phyloP scores from a whole-genome alignment of 2,113 vertebrate genomes.

The rabbit (Oryctolagus cuniculus) region DNA sequence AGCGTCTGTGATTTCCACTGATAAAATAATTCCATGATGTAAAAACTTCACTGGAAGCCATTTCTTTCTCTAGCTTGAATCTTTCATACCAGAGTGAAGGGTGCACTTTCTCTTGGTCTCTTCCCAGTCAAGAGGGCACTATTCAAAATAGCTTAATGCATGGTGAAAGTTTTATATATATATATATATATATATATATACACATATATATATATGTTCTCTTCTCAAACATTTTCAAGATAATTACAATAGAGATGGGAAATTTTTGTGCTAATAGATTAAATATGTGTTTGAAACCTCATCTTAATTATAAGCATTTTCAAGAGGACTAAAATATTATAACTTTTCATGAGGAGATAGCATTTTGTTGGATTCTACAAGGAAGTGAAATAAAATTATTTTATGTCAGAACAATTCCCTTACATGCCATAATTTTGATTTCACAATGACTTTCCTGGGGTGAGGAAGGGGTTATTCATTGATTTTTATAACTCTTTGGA shows the following conservation, averaged over 20 bases:
- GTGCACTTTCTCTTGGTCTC: background rate
- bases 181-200: too few species aligned
- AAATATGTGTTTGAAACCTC: conserved; percentile 77
- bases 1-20: conserved; percentile 42
- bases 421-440: conserved; percentile 29
- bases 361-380: conserved; percentile 72
- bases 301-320: conserved; percentile 80
- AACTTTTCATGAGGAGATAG: conserved; percentile 74
- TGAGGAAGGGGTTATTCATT: background rate
- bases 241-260: conserved; percentile 72
- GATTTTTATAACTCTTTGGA: conserved; percentile 49
- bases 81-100: background rate
- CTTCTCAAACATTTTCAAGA: conserved; percentile 60
- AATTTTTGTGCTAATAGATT: conserved; percentile 76
- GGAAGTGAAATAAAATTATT: conserved; percentile 73
- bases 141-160: conserved; percentile 56
- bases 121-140: conserved; percentile 9
- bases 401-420: conserved; percentile 37
- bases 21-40: conserved; percentile 36
- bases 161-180: conserved; percentile 16
- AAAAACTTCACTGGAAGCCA: conserved; percentile 7
- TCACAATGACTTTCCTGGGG: background rate
- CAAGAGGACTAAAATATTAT: conserved; percentile 66
- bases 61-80: conserved; percentile 1
- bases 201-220: background rate